Evolutionary conservation across 2,113 vertebrate genomes (phyloP), one percentile per base, ranked within the genome.

Genomic region (Oncorhynchus clarkii): DNA sequence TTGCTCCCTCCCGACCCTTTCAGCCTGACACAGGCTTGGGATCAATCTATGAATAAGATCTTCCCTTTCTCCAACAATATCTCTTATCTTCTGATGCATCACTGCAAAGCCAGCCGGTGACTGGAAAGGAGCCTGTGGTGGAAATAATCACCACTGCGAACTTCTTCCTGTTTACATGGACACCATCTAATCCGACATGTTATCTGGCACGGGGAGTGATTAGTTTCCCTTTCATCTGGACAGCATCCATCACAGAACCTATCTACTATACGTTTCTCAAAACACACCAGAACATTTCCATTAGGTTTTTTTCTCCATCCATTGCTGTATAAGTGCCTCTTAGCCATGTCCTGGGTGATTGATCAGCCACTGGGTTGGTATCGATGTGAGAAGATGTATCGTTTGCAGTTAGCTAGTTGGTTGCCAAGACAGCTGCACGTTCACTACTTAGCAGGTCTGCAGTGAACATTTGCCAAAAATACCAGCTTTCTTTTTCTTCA

Each of bases 231-330:
- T 69, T 77, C 81, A 45, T 45, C 4, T 54, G 13, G 12, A 16
- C 67, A 34, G 31, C 29, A 26, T 34, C 54, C 72, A 2, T 77
- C 0, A 22, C 70, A 27, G 54, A 29, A 22, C 29, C 29, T 45
- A 45, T 45, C 39, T 45, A 72, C 84, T 64, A 22, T 7, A 9
- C n/a, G 57, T 78, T 3, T 34, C 72, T 73, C 67, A 74, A 54
- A 82, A 79, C 85, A 76, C 51, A 34, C 12, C 0, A 59, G 77
- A 62, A 77, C 54, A 80, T 72, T 75, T 72, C 78, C 75, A 78
- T 80, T 76, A 75, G 65, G 65, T 62, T 74, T 66, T 26, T 12
- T 69, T 13, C 26, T 9, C 70, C 39, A 34, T 20, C 29, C 14
- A 54, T 78, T 18, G 9, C 27, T 8, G 3, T 69, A 72, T n/a